A percentile compares a stretch with the other conserved stretches of the same genome.
Conservation (phyloP, 2,797 vertebrate species). For the Myotis pilosus region DNA sequence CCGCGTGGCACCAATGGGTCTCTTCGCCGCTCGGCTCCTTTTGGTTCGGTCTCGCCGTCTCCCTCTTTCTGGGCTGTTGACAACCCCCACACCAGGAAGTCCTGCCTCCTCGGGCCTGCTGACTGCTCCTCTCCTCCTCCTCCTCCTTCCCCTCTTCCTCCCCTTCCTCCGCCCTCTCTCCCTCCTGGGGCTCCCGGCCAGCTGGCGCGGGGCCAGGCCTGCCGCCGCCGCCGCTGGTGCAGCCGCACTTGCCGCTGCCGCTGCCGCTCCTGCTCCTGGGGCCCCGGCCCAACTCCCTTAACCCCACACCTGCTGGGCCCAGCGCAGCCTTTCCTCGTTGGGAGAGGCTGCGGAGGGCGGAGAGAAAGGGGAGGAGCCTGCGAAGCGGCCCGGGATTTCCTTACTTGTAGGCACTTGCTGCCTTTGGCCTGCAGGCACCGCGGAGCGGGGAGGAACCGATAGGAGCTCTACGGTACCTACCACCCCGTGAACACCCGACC, state of each 20-base stretch:
- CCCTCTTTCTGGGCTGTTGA: conserved; percentile 76
- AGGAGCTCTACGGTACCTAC: background rate
- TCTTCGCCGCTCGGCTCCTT: background rate
- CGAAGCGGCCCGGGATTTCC: conserved; percentile 51
- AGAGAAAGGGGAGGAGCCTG: conserved; percentile 55
- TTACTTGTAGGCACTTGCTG: conserved; percentile 38
- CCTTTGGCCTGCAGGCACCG: background rate
- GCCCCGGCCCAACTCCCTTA: conserved; percentile 36
- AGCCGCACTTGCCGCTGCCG: conserved; percentile 34
- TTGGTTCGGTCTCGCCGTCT: conserved; percentile 2
- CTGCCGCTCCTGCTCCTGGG: background rate
- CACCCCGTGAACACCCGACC: background rate
- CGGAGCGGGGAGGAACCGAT: background rate
- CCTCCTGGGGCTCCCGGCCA: conserved; percentile 66
- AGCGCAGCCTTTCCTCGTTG: background rate
- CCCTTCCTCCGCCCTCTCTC: conserved; percentile 50
- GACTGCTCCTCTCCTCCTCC: conserved; percentile 66
- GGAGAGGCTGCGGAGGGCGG: conserved; percentile 35
- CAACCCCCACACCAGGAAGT: conserved; percentile 82
- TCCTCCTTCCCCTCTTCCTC: conserved; percentile 25
- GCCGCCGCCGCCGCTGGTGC: conserved; percentile 46
- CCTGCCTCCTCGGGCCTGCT: conserved; percentile 78
- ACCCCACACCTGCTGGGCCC: conserved; percentile 69
- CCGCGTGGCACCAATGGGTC: conserved; percentile 37
- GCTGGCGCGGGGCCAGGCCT: conserved; percentile 65